Conservation (phyloP, 2,113 vertebrate species). For the Cariama cristata region DNA sequence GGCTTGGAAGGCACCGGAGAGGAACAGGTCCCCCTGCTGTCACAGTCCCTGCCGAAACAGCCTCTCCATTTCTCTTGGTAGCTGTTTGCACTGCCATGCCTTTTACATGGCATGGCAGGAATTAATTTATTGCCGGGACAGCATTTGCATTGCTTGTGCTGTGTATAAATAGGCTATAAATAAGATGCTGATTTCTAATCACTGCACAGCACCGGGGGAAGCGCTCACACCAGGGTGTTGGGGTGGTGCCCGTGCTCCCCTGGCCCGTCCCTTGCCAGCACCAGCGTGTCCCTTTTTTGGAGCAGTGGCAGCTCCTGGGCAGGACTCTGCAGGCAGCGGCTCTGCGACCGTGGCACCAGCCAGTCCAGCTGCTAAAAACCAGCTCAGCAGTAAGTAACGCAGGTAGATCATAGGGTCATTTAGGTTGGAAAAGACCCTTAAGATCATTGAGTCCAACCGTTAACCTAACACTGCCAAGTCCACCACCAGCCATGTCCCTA, state of each 20-base stretch:
- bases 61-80: not conserved
- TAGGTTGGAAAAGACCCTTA: no score
- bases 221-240: not conserved
- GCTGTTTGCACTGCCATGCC: not conserved
- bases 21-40: not conserved
- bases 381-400: not conserved
- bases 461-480: no score
- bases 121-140: not conserved
- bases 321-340: not conserved
- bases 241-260: not conserved
- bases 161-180: conserved; percentile 5
- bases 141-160: not conserved
- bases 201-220: not conserved
- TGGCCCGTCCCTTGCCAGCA: not conserved
- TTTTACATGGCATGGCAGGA: not conserved
- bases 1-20: not conserved
- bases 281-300: not conserved
- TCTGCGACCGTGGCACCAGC: not conserved
- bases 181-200: conserved; percentile 14
- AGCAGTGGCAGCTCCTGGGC: not conserved
- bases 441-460: no score
- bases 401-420: not conserved
- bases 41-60: not conserved
- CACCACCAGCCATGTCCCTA: no score
- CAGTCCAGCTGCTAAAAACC: not conserved